phyloP scores from a whole-genome alignment of 2,888 invertebrate species.

The Phrixothrix hirtus region DNA sequence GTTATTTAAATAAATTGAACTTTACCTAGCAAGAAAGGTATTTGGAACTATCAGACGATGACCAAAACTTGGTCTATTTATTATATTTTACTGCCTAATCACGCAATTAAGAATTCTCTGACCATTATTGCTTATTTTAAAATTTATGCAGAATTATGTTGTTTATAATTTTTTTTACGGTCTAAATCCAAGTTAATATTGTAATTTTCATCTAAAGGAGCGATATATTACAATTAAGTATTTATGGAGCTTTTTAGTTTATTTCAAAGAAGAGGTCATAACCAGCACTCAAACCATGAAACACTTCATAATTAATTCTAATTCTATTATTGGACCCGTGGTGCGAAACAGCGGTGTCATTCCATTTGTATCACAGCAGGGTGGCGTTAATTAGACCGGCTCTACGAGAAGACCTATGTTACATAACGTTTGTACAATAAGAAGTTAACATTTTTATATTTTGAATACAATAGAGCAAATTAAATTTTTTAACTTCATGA shows the following conservation, averaged over 20 bases:
- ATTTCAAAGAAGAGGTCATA: conserved; percentile 14
- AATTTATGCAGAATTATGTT: too few relatives aligned
- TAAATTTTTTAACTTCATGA: not conserved
- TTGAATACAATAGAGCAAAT: conserved; percentile 9
- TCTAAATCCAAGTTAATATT: too few relatives aligned
- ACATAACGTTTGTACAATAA: conserved; percentile 12
- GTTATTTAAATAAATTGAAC: too few relatives aligned
- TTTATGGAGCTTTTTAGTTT: conserved; percentile 5
- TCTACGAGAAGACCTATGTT: conserved; percentile 14
- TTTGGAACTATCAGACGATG: too few relatives aligned
- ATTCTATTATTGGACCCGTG: conserved; percentile 37
- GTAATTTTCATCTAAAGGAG: not conserved
- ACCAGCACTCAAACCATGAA: conserved; percentile 20
- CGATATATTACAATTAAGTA: not conserved
- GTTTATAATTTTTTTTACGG: too few relatives aligned
- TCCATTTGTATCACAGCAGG: conserved; percentile 38
- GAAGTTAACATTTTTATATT: conserved; percentile 12
- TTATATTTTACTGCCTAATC: too few relatives aligned
- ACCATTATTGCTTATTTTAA: too few relatives aligned
- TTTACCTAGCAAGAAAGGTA: too few relatives aligned
- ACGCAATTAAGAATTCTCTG: too few relatives aligned
- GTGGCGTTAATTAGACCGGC: conserved; percentile 31
- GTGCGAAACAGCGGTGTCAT: conserved; percentile 39
- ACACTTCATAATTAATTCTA: conserved; percentile 30
- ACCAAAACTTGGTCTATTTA: too few relatives aligned